Evolutionary conservation across 1,140 invertebrate species (phyloP).

Genomic region (Drosophila ananassae): DNA sequence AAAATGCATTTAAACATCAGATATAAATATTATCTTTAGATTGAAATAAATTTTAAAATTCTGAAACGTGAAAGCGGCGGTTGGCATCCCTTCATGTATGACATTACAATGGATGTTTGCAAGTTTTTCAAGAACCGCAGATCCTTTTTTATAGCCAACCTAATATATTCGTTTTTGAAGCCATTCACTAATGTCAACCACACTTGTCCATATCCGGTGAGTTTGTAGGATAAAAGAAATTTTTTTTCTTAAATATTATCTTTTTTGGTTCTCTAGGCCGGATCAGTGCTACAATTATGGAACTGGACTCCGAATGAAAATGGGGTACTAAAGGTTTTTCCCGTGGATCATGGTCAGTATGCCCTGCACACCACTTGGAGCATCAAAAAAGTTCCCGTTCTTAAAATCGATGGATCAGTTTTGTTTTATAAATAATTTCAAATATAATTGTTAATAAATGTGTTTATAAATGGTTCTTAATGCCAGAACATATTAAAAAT

Average conservation of each 20-base stretch:
- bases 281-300: not conserved
- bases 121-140: not conserved
- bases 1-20: no score
- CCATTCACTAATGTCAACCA: not conserved
- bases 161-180: not conserved
- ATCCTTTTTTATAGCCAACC: not conserved
- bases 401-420: not conserved
- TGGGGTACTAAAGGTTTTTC: not conserved
- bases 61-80: not conserved
- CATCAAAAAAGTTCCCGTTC: not conserved
- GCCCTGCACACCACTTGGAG: not conserved
- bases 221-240: not conserved
- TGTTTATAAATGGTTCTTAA: no score
- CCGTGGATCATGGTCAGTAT: not conserved
- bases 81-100: not conserved
- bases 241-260: not conserved
- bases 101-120: not conserved
- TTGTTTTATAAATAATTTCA: not conserved
- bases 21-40: not conserved
- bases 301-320: constrained; percentile 5
- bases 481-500: no score
- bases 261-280: not conserved
- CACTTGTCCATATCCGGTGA: not conserved
- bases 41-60: not conserved
- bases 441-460: no score